A percentile compares a stretch with the other conserved stretches of the same genome.
Evolutionary conservation across 2,113 vertebrate species (phyloP).

Genomic region (Anas platyrhynchos): DNA sequence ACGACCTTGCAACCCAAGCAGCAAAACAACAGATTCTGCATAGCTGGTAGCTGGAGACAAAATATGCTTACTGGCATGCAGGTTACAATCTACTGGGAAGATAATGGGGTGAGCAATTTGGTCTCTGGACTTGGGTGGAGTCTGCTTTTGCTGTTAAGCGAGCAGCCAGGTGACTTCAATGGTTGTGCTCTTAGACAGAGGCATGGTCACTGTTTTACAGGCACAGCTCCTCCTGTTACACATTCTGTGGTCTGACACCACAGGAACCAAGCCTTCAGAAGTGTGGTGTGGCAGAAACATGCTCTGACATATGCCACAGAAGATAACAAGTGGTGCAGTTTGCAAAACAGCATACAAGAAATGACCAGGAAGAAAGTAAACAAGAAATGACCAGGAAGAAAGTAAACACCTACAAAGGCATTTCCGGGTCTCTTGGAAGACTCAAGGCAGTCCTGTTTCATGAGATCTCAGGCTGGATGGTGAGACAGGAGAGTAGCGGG

Average conservation of each 20-base stretch:
- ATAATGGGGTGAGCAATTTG: neutral
- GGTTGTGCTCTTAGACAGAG: neutral
- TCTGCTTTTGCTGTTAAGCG: neutral
- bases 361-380: neutral
- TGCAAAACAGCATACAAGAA: neutral
- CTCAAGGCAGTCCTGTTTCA: neutral
- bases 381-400: neutral
- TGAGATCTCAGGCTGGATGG: neutral
- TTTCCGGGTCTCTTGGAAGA: neutral
- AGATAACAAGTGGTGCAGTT: neutral
- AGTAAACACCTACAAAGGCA: neutral
- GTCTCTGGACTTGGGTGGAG: neutral
- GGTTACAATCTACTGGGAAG: neutral
- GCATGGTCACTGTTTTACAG: neutral
- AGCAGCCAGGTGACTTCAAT: neutral
- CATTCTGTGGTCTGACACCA: neutral
- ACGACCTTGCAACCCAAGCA: neutral
- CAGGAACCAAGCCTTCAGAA: neutral
- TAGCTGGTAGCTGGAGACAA: neutral
- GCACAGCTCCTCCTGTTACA: neutral
- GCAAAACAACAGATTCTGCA: neutral
- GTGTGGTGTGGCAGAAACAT: neutral
- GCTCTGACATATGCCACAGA: neutral
- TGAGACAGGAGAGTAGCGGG: neutral
- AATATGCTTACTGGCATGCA: fast-evolving